Evolutionary conservation across 2,797 vertebrate genomes (phyloP).

Genomic region (Ctenosaura bakeri): DNA sequence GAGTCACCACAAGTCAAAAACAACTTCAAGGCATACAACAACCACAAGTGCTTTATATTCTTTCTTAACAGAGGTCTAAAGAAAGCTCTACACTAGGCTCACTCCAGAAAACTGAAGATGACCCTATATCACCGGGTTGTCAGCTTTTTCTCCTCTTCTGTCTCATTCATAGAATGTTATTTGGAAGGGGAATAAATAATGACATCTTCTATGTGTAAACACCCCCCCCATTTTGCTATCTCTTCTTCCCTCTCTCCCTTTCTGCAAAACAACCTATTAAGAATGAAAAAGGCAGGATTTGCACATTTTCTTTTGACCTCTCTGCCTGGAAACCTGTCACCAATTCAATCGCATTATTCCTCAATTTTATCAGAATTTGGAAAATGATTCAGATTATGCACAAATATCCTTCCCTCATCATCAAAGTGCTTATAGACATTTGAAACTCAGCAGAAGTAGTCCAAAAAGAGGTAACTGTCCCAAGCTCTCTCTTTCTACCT

Average conservation of each 20-base stretch:
- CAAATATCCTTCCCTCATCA: neutral
- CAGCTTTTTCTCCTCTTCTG: neutral
- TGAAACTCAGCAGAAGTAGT: neutral
- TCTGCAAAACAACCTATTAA: neutral
- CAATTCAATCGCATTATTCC: neutral
- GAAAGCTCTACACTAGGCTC: neutral
- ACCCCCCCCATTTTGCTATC: neutral
- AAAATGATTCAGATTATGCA: neutral
- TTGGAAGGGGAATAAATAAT: neutral
- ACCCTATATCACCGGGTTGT: neutral
- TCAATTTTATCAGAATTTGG: neutral
- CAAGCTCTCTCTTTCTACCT: neutral
- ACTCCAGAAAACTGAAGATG: neutral
- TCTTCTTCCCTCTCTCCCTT: neutral
- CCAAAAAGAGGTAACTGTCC: neutral
- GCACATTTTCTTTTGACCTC: neutral
- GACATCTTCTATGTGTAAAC: neutral
- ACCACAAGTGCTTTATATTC: neutral
- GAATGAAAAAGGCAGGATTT: neutral
- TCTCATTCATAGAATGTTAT: neutral
- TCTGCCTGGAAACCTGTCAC: neutral
- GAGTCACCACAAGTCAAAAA: too few species aligned
- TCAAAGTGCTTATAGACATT: neutral
- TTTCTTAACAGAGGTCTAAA: slow-evolving; percentile 1
- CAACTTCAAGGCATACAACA: too few species aligned